Evolutionary conservation across 2,797 vertebrate genomes (phyloP).

Genomic region (Sebastes diploproa): DNA sequence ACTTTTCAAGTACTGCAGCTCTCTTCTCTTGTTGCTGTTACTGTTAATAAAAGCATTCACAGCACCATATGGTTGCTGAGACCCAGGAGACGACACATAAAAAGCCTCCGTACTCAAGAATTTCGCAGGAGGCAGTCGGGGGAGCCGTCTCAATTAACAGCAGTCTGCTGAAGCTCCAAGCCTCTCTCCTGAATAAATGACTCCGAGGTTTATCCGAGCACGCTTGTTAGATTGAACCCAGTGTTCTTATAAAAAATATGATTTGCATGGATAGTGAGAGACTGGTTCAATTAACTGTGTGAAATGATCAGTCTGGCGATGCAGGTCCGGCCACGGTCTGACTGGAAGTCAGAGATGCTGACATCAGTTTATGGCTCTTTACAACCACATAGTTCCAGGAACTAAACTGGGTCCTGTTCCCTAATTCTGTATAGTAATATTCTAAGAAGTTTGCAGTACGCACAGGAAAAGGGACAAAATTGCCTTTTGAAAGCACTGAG

Average conservation of each 20-base stretch:
- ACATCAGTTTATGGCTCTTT: background rate
- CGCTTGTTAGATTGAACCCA: constrained; percentile 53
- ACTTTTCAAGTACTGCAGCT: background rate
- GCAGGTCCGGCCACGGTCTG: background rate
- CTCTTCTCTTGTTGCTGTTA: background rate
- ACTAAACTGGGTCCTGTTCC: background rate
- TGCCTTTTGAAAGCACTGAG: too few species aligned
- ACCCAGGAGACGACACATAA: constrained; percentile 32
- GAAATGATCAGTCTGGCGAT: constrained; percentile 33
- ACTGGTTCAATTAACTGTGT: constrained; percentile 38
- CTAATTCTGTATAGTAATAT: background rate
- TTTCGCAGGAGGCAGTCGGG: background rate
- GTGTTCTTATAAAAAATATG: constrained; percentile 66
- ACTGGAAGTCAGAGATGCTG: background rate
- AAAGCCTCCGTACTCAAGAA: constrained; percentile 21
- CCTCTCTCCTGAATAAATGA: constrained; percentile 53
- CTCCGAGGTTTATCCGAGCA: constrained; percentile 50
- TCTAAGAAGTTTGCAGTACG: background rate
- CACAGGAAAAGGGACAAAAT: background rate
- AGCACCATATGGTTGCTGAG: constrained; percentile 9
- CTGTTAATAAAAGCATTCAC: constrained; percentile 1
- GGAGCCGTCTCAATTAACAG: constrained; percentile 41
- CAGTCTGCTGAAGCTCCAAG: constrained; percentile 41
- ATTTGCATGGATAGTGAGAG: constrained; percentile 45
- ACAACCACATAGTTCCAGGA: background rate